These are phyloP conservation scores for Emmelina monodactyla DNA, from an alignment of 2,888 invertebrate species.

Conservation along the genomic window DNA sequence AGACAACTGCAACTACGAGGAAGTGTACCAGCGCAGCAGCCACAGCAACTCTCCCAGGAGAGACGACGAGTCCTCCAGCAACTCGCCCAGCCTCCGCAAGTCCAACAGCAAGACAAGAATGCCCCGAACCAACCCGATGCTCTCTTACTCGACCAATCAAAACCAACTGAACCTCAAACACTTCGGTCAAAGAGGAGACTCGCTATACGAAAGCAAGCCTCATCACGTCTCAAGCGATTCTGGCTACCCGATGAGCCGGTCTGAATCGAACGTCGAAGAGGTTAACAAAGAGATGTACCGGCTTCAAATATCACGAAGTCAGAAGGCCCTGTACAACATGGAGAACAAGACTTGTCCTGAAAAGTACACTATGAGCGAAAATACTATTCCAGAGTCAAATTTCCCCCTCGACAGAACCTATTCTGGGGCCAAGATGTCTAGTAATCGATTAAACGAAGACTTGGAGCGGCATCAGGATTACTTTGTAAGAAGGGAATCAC, in stretches of 20 bases:
- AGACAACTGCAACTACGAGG: slow-evolving; percentile 57
- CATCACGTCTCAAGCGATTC: slow-evolving; percentile 55
- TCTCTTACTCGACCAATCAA: slow-evolving; percentile 59
- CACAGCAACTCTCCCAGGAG: slow-evolving; percentile 47
- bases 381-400: slow-evolving; percentile 45
- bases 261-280: slow-evolving; percentile 60
- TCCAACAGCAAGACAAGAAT: slow-evolving; percentile 60
- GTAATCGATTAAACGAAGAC: slow-evolving; percentile 53
- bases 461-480: slow-evolving; percentile 51
- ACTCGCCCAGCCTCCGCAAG: slow-evolving; percentile 58
- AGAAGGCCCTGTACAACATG: slow-evolving; percentile 56
- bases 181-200: slow-evolving; percentile 55
- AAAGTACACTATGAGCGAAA: slow-evolving; percentile 43
- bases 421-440: slow-evolving; percentile 54
- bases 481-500: slow-evolving; percentile 42
- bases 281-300: slow-evolving; percentile 63
- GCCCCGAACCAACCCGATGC: slow-evolving; percentile 68
- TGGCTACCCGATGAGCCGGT: slow-evolving; percentile 54
- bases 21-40: slow-evolving; percentile 47
- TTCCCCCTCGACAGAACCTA: slow-evolving; percentile 56
- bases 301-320: slow-evolving; percentile 57
- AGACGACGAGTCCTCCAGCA: slow-evolving; percentile 55
- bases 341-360: slow-evolving; percentile 53
- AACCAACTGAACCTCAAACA: slow-evolving; percentile 54
- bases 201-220: slow-evolving; percentile 53